phyloP scores from a whole-genome alignment of 2,113 vertebrate species.

The Penelope pileata region DNA sequence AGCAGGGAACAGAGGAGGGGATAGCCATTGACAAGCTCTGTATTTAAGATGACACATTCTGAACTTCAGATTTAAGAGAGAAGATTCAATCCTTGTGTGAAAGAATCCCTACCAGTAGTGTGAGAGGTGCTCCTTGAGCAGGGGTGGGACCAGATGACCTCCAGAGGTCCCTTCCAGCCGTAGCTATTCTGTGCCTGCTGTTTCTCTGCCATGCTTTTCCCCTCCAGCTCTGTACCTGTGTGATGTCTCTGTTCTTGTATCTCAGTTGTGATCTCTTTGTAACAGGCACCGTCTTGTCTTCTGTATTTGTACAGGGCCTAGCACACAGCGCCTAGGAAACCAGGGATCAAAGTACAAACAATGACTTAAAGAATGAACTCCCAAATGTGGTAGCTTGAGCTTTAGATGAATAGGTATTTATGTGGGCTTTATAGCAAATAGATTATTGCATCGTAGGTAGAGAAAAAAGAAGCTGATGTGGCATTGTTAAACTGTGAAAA shows the following conservation, averaged over 20 bases:
- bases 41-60: background rate
- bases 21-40: background rate
- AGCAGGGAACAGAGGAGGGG: background rate
- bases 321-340: background rate
- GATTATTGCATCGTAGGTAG: background rate
- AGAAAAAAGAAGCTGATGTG: background rate
- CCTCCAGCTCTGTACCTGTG: background rate
- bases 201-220: background rate
- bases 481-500: background rate
- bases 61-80: background rate
- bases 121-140: background rate
- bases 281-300: background rate
- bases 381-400: background rate
- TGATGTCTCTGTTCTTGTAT: background rate
- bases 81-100: background rate
- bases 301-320: background rate
- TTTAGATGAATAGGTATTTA: background rate
- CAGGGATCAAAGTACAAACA: background rate
- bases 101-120: background rate
- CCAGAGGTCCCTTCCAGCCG: background rate
- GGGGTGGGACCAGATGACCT: background rate
- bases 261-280: background rate
- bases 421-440: background rate
- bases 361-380: background rate
- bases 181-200: background rate